These are phyloP conservation scores for Pelagia noctiluca DNA, from an alignment of 30 jellyfish, hydroid and myxozoan species.

Conservation along the genomic window DNA sequence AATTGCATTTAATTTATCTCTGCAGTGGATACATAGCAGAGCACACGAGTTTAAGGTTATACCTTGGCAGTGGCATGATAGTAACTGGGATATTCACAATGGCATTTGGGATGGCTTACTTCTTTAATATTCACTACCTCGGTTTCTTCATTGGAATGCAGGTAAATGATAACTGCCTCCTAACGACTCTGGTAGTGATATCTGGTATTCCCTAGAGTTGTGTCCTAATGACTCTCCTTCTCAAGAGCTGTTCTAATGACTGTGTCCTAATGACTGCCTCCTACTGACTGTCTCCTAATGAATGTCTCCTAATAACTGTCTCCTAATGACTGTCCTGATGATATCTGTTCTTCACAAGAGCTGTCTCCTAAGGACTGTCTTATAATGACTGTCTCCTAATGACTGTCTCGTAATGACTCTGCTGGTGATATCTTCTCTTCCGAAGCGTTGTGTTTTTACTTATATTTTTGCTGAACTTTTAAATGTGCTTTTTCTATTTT, in stretches of 20 bases:
- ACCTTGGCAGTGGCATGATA: constrained; percentile 87
- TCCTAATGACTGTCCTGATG: not conserved
- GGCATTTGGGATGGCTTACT: constrained; percentile 89
- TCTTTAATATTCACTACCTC: constrained; percentile 77
- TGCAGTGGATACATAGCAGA: constrained; percentile 97
- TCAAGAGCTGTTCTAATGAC: not conserved
- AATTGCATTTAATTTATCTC: not conserved
- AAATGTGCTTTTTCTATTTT: not conserved
- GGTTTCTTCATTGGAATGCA: constrained; percentile 73
- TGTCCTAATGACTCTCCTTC: not conserved
- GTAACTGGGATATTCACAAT: constrained; percentile 83
- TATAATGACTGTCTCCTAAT: not conserved
- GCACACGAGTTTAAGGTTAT: constrained; percentile 85
- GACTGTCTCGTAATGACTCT: not conserved
- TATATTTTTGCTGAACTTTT: not conserved
- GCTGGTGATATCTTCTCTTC: not conserved
- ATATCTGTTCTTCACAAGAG: not conserved
- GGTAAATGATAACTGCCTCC: no score
- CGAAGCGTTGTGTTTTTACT: not conserved
- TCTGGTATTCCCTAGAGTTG: not conserved
- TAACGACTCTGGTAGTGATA: not conserved
- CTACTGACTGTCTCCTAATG: not conserved
- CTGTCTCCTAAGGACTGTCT: not conserved
- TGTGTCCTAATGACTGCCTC: not conserved
- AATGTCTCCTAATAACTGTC: not conserved